phyloP scores from a whole-genome alignment of 2,113 vertebrate species.

The Pandion haliaetus region DNA sequence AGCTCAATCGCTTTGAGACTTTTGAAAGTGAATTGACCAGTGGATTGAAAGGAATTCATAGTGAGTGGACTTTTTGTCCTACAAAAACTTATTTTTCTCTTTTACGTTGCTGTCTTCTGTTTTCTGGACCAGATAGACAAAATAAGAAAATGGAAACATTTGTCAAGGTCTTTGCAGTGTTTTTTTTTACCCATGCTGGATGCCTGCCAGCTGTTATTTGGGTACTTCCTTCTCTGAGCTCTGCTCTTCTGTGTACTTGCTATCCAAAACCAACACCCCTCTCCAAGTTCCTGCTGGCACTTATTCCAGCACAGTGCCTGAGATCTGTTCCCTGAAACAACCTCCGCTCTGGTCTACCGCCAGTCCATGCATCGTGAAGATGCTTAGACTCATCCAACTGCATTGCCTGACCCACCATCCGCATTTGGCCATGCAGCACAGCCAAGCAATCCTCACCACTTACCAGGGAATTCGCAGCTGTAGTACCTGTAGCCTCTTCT shows the following conservation, averaged over 20 bases:
- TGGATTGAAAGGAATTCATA: neutral
- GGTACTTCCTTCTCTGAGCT: neutral
- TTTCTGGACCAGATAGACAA: neutral
- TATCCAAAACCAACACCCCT: neutral
- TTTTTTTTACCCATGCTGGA: neutral
- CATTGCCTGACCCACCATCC: neutral
- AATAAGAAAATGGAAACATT: neutral
- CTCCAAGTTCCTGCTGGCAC: neutral
- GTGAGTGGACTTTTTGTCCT: neutral
- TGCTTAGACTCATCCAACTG: neutral
- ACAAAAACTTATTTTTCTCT: neutral
- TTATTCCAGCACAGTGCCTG: neutral
- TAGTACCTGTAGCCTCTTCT: neutral
- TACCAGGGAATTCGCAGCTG: neutral
- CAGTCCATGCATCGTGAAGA: neutral
- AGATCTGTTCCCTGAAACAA: neutral
- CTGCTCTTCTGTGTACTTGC: neutral
- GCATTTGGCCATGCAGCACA: neutral
- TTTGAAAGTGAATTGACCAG: neutral
- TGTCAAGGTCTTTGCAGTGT: neutral
- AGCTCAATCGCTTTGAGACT: neutral
- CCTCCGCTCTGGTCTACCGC: neutral
- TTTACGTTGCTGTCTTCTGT: neutral
- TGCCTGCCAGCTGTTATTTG: neutral
- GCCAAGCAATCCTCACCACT: neutral